These are phyloP conservation scores for Machaerirhynchus nigripectus DNA, from an alignment of 2,113 vertebrate genomes.

Conservation along the genomic window DNA sequence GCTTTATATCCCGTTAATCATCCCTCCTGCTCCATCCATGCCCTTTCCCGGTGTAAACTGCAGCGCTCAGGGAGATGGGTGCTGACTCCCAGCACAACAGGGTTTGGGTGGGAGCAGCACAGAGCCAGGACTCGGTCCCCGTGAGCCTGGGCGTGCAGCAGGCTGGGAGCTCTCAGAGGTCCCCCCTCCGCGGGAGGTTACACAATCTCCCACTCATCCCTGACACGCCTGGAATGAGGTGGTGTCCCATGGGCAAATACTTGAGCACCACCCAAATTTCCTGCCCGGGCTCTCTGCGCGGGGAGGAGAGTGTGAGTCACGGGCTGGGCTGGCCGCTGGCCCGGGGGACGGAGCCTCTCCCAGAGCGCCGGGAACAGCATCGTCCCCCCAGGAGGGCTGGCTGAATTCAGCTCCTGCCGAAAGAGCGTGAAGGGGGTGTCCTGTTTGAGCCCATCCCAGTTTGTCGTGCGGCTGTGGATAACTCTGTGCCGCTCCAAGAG, in stretches of 20 bases:
- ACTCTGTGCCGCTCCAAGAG: background rate
- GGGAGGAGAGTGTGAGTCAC: slow-evolving; percentile 55
- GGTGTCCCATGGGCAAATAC: slow-evolving; percentile 54
- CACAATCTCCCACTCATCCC: slow-evolving; percentile 44
- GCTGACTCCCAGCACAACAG: background rate
- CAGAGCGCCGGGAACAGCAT: background rate
- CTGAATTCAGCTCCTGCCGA: background rate
- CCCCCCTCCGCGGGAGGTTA: slow-evolving; percentile 1
- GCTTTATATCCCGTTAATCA: background rate
- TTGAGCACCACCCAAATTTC: slow-evolving; percentile 60
- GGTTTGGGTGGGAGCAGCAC: background rate
- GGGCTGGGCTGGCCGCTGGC: background rate
- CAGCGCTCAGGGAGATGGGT: background rate
- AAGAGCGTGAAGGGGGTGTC: rapidly evolving
- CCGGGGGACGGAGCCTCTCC: background rate
- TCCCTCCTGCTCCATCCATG: background rate
- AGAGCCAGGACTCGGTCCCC: background rate
- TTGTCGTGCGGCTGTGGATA: background rate
- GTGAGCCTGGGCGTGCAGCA: background rate
- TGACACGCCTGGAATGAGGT: slow-evolving; percentile 63
- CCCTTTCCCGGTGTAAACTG: background rate
- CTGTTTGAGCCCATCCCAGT: background rate
- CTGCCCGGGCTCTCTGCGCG: background rate
- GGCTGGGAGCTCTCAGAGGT: background rate
- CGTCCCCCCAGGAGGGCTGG: rapidly evolving